Conservation (phyloP, 2,113 vertebrate species). For the Burhinus bistriatus region DNA sequence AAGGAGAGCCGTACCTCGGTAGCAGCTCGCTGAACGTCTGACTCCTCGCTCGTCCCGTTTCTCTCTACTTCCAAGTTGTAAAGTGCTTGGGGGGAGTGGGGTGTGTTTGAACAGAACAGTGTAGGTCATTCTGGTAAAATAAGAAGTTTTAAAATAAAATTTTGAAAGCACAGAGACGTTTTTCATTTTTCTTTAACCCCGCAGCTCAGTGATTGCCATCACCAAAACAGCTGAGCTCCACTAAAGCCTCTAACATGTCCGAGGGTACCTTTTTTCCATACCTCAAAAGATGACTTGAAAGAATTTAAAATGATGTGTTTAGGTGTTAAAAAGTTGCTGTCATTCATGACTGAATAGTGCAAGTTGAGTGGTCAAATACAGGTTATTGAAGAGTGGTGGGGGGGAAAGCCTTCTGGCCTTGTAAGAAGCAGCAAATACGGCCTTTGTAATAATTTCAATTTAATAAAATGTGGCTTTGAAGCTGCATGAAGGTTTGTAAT, state of each 20-base stretch:
- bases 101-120: neutral
- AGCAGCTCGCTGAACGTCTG: neutral
- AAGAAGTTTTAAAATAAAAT: neutral
- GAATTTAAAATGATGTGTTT: neutral
- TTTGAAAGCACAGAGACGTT: neutral
- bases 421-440: neutral
- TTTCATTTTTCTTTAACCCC: neutral
- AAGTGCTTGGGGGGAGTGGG: neutral
- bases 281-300: neutral
- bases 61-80: neutral
- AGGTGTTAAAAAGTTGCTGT: neutral
- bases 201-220: neutral
- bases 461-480: neutral
- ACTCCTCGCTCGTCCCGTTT: fast-evolving
- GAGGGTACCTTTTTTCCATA: fast-evolving
- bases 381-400: neutral
- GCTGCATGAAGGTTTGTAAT: neutral
- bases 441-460: neutral
- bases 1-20: neutral
- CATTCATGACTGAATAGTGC: neutral
- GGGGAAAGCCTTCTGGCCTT: neutral
- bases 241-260: neutral
- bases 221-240: neutral
- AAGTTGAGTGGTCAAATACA: neutral
- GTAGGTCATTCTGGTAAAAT: neutral